Conservation (phyloP, 2,888 invertebrate genomes). For the Melieria crassipennis region DNA sequence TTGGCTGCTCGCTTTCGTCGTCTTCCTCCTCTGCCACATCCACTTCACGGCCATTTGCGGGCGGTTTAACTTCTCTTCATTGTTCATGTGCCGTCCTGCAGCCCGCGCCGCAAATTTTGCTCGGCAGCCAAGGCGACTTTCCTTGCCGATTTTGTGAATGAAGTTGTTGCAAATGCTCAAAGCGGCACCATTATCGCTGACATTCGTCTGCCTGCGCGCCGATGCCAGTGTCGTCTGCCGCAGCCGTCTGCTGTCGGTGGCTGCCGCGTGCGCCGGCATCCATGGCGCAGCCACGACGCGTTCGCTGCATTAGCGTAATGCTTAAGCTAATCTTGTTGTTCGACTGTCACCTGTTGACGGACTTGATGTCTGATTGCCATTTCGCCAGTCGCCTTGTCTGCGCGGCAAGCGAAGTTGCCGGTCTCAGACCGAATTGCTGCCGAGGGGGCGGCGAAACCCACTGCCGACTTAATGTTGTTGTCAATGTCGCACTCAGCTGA, state of each 20-base stretch:
- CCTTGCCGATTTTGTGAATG: neutral
- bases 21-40: too few relatives aligned
- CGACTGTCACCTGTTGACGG: constrained; percentile 57
- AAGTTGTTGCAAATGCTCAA: constrained; percentile 13
- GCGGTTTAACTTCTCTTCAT: too few relatives aligned
- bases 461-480: too few relatives aligned
- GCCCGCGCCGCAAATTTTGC: too few relatives aligned
- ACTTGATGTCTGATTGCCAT: constrained; percentile 47
- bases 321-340: constrained; percentile 40
- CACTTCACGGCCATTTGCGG: too few relatives aligned
- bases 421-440: too few relatives aligned
- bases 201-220: constrained; percentile 39
- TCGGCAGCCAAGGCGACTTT: too few relatives aligned
- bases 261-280: neutral
- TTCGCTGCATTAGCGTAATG: constrained; percentile 23
- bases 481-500: too few relatives aligned
- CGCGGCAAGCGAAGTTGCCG: too few relatives aligned
- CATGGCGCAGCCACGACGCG: neutral
- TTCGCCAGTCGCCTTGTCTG: neutral
- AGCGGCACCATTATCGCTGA: constrained; percentile 57
- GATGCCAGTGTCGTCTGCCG: constrained; percentile 17
- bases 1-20: too few relatives aligned
- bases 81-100: too few relatives aligned
- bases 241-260: constrained; percentile 1
- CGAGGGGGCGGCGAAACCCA: too few relatives aligned